These are phyloP conservation scores for Saxicola maurus DNA, from an alignment of 2,797 vertebrate genomes.

Conservation along the genomic window DNA sequence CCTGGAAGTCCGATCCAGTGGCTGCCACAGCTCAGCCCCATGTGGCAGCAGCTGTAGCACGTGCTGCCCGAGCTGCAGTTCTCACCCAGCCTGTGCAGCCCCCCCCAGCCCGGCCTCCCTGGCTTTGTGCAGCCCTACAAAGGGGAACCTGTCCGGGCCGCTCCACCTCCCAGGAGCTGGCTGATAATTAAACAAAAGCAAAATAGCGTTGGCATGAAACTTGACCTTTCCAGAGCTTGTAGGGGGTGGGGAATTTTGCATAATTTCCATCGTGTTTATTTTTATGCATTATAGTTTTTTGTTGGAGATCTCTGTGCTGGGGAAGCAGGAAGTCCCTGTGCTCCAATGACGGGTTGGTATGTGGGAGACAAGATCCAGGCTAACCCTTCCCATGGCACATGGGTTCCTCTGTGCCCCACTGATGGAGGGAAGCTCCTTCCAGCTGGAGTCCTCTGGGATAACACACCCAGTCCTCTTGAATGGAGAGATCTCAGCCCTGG, in stretches of 20 bases:
- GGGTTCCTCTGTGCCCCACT: background rate
- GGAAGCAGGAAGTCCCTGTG: background rate
- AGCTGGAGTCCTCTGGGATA: background rate
- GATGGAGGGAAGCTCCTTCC: background rate
- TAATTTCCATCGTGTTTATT: background rate
- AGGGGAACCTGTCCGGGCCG: conserved; percentile 45
- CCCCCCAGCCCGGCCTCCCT: background rate
- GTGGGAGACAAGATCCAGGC: background rate
- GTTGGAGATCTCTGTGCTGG: rapidly evolving
- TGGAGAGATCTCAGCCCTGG: background rate
- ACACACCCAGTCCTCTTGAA: background rate
- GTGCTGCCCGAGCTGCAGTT: background rate
- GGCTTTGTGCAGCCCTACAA: conserved; percentile 27
- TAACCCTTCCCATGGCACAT: background rate
- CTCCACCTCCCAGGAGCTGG: background rate
- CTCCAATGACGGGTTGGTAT: rapidly evolving
- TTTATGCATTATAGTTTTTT: background rate
- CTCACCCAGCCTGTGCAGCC: rapidly evolving
- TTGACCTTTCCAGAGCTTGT: conserved; percentile 23
- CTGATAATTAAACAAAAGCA: conserved; percentile 63
- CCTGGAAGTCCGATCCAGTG: rapidly evolving
- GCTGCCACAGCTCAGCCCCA: rapidly evolving
- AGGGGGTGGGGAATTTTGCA: background rate
- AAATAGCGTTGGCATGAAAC: conserved; percentile 43
- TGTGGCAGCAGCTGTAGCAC: background rate